Base-by-base conservation (phyloP, 2,797 vertebrate genomes). In the Mallotus villosus region DNA sequence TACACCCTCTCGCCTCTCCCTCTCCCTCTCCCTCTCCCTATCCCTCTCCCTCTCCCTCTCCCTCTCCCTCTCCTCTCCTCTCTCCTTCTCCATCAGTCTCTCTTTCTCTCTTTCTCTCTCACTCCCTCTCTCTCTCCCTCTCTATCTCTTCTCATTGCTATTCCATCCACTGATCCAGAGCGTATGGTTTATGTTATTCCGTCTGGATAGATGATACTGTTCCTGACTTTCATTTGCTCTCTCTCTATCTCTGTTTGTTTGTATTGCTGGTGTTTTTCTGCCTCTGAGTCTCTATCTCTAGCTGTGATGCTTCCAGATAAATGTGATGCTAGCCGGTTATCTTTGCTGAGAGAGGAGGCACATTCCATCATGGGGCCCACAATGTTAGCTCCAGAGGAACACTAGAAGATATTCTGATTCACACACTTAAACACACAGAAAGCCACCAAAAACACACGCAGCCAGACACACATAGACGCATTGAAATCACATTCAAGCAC, bases 171-270 rank as follows among this genome's bases (percentile, higher is more conserved):
- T 21, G 16, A 9, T 66, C 37, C 41, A 51, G 16, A 16, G 64
- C 51, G 37, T 0, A 46, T 49, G 24, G 37, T 51, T 24, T 66
- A 66, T 51, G 24, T 66, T 41, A 17, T 25, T 66, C 24, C 41
- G 5, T 66, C 64, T 66, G 64, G 41, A 22, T 66, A 5, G 24
- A 46, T 41, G 37, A 46, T 22, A 22, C 37, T 24, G 64, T 51
- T 51, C 46, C 22, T 66, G 64, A 66, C 64, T 66, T 66, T 66
- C 64, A 66, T 66, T 66, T 66, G 64, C 29, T 68, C 60, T 22
- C 14, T 25, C 65, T n/a, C 21, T 63, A n/a, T 8, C 62, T 64
- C n/a, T 14, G 32, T 46, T 22, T 55, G 51, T 55, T 21, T 41
- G 61, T 12, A 63, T 63, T 21, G 29, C 27, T 9, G 17, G n/a